Percentiles rank a stretch among this genome's conserved stretches.
Conservation (phyloP, 2,113 vertebrate genomes). For the Phoxinus phoxinus region DNA sequence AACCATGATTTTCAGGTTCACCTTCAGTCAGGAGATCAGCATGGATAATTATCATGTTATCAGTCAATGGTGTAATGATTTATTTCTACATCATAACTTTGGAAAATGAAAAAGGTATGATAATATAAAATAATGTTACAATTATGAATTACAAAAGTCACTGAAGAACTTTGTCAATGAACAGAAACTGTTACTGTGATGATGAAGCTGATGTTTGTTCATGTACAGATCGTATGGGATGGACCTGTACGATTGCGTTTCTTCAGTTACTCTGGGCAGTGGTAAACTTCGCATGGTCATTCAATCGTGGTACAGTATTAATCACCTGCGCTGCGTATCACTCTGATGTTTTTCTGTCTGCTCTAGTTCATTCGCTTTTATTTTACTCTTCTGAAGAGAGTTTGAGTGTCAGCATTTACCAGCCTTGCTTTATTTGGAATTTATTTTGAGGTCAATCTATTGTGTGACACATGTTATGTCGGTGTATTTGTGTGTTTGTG, state of each 20-base stretch:
- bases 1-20: not conserved
- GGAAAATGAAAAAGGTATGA: slow-evolving; percentile 4
- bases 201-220: not conserved
- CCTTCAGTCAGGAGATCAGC: not conserved
- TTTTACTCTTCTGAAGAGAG: too few species aligned
- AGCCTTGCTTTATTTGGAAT: too few species aligned
- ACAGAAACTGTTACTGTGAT: not conserved
- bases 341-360: too few species aligned
- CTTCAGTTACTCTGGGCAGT: not conserved
- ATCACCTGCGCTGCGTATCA: not conserved
- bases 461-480: too few species aligned
- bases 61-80: not conserved
- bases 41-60: not conserved
- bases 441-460: too few species aligned
- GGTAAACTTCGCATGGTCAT: fast-evolving
- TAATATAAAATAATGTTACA: not conserved
- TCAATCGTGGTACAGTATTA: not conserved
- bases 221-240: slow-evolving; percentile 18
- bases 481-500: too few species aligned
- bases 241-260: not conserved
- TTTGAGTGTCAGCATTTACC: too few species aligned
- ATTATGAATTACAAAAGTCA: too few species aligned
- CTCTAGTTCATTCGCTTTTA: too few species aligned
- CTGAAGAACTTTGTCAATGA: not conserved
- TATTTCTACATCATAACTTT: slow-evolving; percentile 8